phyloP scores from a whole-genome alignment of 2,113 vertebrate species.

The Microcebus tavaratra region DNA sequence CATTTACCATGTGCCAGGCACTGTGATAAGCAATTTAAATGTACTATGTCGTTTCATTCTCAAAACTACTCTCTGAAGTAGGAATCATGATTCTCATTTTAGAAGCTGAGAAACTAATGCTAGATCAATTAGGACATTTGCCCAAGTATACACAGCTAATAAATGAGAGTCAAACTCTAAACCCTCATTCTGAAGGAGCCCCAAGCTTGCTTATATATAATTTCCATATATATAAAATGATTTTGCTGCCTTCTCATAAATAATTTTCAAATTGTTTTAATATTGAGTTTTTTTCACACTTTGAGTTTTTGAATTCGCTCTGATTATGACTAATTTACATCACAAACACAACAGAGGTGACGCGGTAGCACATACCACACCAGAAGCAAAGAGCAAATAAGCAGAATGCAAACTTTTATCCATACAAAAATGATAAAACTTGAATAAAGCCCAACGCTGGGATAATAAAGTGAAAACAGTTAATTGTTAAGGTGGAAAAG shows the following conservation, averaged over 20 bases:
- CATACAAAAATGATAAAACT: background rate
- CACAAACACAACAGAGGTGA: background rate
- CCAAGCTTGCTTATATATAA: background rate
- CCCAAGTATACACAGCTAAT: background rate
- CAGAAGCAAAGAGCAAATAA: background rate
- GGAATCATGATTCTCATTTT: background rate
- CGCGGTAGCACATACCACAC: background rate
- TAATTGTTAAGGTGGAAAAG: background rate
- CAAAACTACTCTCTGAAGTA: background rate
- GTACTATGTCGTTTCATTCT: background rate
- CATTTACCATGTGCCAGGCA: background rate
- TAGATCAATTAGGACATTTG: background rate
- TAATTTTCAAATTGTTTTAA: background rate
- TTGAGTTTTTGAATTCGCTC: background rate
- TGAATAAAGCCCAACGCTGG: background rate
- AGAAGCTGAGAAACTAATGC: background rate
- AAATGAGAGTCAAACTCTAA: background rate
- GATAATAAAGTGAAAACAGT: background rate
- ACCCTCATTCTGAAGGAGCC: background rate
- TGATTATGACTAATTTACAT: background rate
- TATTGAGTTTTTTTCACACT: background rate
- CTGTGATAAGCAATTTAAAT: background rate
- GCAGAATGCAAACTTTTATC: background rate
- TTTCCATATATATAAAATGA: background rate
- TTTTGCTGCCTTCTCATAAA: background rate